Conservation (phyloP, 2,888 invertebrate species). For the Eupeodes luniger region DNA sequence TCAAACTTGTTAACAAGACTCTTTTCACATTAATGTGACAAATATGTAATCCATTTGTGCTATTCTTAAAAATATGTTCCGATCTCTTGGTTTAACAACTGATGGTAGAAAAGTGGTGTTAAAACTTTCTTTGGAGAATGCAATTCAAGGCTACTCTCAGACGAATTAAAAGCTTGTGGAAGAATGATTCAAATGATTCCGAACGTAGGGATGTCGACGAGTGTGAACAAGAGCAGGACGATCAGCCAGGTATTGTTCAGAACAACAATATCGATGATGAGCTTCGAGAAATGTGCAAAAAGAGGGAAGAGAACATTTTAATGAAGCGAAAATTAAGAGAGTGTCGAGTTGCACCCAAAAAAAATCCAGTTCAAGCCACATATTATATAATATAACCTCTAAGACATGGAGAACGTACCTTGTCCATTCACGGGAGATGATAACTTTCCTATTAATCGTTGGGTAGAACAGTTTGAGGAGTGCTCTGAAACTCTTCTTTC, state of each 20-base stretch:
- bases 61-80: no score
- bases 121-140: constrained; percentile 3
- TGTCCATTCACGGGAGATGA: constrained; percentile 60
- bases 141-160: constrained; percentile 5
- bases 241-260: not conserved
- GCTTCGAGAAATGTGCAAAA: constrained; percentile 26
- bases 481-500: not conserved
- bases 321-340: constrained; percentile 16
- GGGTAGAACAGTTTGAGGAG: not conserved
- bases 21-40: no score
- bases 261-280: constrained; percentile 28
- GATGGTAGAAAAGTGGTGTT: constrained; percentile 10
- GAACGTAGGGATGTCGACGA: not conserved
- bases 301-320: constrained; percentile 18
- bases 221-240: not conserved
- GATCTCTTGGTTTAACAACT: not conserved
- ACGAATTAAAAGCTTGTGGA: constrained; percentile 23
- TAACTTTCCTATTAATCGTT: not conserved
- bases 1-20: no score
- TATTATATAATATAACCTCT: constrained; percentile 39
- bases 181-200: not conserved
- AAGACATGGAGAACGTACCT: constrained; percentile 57
- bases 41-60: no score
- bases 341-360: constrained; percentile 16
- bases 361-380: constrained; percentile 29